phyloP scores from a whole-genome alignment of 30 jellyfish, hydroid and myxozoan genomes.

The Mastigias papua region DNA sequence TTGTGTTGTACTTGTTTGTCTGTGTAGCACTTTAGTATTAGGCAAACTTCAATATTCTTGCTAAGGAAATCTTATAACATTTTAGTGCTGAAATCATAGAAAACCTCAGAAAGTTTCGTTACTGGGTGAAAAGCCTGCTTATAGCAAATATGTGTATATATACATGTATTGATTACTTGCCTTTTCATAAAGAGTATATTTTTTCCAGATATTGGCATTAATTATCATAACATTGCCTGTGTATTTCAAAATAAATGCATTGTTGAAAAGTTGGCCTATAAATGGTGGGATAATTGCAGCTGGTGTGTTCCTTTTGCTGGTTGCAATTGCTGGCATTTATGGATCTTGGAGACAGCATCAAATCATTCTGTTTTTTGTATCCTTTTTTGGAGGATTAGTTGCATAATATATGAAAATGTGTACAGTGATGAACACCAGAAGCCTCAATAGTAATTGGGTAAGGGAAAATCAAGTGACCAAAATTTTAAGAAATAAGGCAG shows the following conservation, averaged over 20 bases:
- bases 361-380: slow-evolving; percentile 94
- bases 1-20: no score
- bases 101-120: no score
- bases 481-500: background rate
- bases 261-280: slow-evolving; percentile 96
- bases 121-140: slow-evolving; percentile 40
- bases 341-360: slow-evolving; percentile 96
- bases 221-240: slow-evolving; percentile 91
- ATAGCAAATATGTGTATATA: background rate
- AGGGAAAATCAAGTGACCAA: no score
- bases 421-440: no score
- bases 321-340: slow-evolving; percentile 90
- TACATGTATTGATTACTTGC: background rate
- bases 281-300: slow-evolving; percentile 97
- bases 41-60: no score
- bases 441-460: no score
- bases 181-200: background rate
- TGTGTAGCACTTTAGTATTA: no score
- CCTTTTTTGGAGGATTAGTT: slow-evolving; percentile 41
- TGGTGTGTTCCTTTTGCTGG: slow-evolving; percentile 83
- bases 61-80: no score
- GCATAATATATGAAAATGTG: background rate
- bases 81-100: no score
- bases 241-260: slow-evolving; percentile 81
- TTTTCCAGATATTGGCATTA: slow-evolving; percentile 86